Evolutionary conservation across 2,797 vertebrate species (phyloP).

Genomic region (Merluccius polli): DNA sequence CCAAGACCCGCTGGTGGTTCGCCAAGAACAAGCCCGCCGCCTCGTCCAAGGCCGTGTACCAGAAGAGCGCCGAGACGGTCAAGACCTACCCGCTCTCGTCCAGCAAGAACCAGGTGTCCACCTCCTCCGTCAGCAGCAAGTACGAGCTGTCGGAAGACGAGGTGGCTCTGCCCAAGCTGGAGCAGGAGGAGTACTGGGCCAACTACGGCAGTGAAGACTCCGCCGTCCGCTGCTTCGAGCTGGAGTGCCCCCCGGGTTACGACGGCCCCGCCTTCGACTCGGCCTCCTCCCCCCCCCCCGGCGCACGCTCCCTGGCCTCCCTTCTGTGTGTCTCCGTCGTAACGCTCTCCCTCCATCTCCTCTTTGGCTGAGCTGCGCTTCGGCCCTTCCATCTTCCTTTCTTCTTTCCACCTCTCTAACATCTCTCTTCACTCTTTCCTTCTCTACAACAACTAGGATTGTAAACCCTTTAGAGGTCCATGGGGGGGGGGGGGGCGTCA

Average conservation of each 20-base stretch:
- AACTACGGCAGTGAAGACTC: slow-evolving; percentile 84
- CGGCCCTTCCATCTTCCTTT: not conserved
- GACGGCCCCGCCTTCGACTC: slow-evolving; percentile 58
- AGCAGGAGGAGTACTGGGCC: slow-evolving; percentile 84
- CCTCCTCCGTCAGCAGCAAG: slow-evolving; percentile 62
- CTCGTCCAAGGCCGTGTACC: slow-evolving; percentile 67
- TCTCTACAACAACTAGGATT: slow-evolving; percentile 45
- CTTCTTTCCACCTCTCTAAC: slow-evolving; percentile 29
- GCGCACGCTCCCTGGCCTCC: slow-evolving; percentile 43
- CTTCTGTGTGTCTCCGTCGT: slow-evolving; percentile 56
- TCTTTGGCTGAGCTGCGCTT: slow-evolving; percentile 68
- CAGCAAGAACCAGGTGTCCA: slow-evolving; percentile 57
- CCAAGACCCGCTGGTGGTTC: slow-evolving; percentile 76
- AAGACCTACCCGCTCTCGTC: slow-evolving; percentile 67
- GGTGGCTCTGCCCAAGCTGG: slow-evolving; percentile 79
- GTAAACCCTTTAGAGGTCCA: not conserved
- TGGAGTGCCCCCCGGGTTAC: slow-evolving; percentile 70
- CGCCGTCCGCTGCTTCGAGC: slow-evolving; percentile 72
- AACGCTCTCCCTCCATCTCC: slow-evolving; percentile 60
- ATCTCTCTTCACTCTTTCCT: slow-evolving; percentile 49
- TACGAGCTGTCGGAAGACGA: slow-evolving; percentile 82
- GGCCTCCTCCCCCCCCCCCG: slow-evolving; percentile 42
- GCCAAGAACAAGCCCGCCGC: slow-evolving; percentile 75
- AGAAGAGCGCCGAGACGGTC: slow-evolving; percentile 67
- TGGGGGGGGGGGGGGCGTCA: slow-evolving; percentile 21